These are phyloP conservation scores for Piprites chloris DNA, from an alignment of 2,113 vertebrate genomes.

Conservation along the genomic window DNA sequence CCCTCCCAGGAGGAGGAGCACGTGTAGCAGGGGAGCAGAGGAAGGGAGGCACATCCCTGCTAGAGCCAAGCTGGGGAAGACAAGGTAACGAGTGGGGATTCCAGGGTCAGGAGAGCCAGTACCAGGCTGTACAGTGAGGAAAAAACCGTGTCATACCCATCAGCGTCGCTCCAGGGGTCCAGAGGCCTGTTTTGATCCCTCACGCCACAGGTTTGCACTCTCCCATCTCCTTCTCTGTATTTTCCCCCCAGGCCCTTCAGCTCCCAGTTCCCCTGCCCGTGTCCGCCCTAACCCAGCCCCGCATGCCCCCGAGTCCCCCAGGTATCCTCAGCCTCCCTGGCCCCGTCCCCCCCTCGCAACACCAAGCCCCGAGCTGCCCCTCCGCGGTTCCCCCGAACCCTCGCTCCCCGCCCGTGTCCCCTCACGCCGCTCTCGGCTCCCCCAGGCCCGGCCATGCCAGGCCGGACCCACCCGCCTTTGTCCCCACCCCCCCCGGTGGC, in stretches of 20 bases:
- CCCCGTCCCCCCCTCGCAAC: fast-evolving
- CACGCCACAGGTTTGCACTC: not conserved
- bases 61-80: fast-evolving
- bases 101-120: not conserved
- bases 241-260: not conserved
- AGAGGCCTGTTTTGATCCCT: not conserved
- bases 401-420: not conserved
- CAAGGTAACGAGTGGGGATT: fast-evolving
- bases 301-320: not conserved
- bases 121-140: not conserved
- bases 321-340: not conserved
- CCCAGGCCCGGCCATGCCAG: not conserved
- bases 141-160: fast-evolving
- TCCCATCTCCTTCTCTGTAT: no score
- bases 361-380: no score
- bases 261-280: fast-evolving
- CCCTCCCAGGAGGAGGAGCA: not conserved
- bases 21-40: not conserved
- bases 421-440: not conserved
- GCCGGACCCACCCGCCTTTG: not conserved
- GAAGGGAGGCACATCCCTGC: not conserved
- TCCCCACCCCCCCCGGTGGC: fast-evolving
- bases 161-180: not conserved
- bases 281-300: not conserved
- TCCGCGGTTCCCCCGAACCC: fast-evolving